Evolutionary conservation across 2,888 invertebrate species (phyloP), one percentile per base, ranked within the genome.

Genomic region (Andrena minutula): DNA sequence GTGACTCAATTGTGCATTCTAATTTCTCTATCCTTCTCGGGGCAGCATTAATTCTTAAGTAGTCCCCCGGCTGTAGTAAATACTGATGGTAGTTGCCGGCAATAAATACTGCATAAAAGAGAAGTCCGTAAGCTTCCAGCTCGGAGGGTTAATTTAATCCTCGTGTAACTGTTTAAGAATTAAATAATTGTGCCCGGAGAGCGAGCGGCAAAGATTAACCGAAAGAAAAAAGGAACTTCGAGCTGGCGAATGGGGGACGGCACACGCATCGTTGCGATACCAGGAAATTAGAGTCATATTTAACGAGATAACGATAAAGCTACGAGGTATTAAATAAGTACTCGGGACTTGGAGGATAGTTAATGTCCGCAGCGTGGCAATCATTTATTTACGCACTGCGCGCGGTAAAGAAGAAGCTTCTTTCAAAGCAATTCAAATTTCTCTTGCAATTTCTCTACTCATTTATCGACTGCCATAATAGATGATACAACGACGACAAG

Each of bases 31-130:
- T 71, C 71, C 79, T 78, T 71, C 79, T 78, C 71, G 51, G 30
- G 71, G 10, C 47, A 65, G 32, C 51, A 71, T 79, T 79, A 71
- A 78, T 79, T 79, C 79, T 66, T 78, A 71, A 79, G 71, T 71
- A 71, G 65, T 66, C 66, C 71, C 71, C 7, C 12, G 71, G 66
- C 53, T 61, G 60, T 66, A 78, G 66, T 78, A 78, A 79, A 79
- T 61, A 79, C 79, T 56, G 71, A 61, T 61, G 61, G 60, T 61
- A 71, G 41, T 71, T 56, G 60, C 66, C 47, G 47, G 66, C 47
- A 71, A 79, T 79, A 79, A 79, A 79, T 79, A 79, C 71, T 71
- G 71, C 79, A 79, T 71, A 78, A 79, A 78, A 78, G 71, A 71
- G 32, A 63, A 71, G 66, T 61, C 35, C 47, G 66, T 79, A 71